Percentiles rank a stretch among this genome's conserved stretches.
These are phyloP conservation scores for Cyclophora albipunctata DNA, from an alignment of 2,888 invertebrate genomes.

Conservation along the genomic window DNA sequence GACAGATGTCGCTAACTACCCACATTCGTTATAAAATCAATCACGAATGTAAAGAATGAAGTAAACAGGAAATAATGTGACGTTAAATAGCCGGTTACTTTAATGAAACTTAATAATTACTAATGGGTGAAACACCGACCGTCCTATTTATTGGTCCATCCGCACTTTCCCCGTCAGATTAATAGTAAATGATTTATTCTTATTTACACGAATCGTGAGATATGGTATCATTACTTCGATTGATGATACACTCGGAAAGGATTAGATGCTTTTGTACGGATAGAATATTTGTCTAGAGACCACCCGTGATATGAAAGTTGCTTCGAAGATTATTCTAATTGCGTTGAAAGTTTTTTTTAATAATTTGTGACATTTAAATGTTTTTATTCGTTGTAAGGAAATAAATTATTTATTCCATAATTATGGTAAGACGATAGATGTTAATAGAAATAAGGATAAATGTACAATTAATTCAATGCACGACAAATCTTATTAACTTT, in stretches of 20 bases:
- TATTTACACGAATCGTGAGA: conserved; percentile 4
- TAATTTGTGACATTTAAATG: no score
- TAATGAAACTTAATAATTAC: conserved; percentile 37
- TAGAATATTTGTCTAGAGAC: not conserved
- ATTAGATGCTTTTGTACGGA: conserved; percentile 8
- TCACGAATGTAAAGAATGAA: not conserved
- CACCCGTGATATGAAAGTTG: no score
- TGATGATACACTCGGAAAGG: not conserved
- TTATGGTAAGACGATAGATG: no score
- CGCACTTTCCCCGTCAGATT: conserved; percentile 24
- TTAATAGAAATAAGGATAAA: no score
- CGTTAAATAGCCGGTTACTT: conserved; percentile 44
- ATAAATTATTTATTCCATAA: no score
- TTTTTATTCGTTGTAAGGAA: no score
- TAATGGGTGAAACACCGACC: conserved; percentile 59
- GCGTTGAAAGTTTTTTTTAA: no score
- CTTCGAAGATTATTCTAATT: not conserved
- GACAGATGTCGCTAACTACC: no score
- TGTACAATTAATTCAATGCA: no score
- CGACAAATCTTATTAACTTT: no score
- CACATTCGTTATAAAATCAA: not conserved
- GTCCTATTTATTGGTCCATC: conserved; percentile 21
- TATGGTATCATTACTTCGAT: conserved; percentile 14
- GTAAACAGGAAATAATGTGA: conserved; percentile 45
- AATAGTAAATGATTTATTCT: conserved; percentile 12